phyloP scores from a whole-genome alignment of 92 coral and sea anemone species.

The Zoanthus sociatus region DNA sequence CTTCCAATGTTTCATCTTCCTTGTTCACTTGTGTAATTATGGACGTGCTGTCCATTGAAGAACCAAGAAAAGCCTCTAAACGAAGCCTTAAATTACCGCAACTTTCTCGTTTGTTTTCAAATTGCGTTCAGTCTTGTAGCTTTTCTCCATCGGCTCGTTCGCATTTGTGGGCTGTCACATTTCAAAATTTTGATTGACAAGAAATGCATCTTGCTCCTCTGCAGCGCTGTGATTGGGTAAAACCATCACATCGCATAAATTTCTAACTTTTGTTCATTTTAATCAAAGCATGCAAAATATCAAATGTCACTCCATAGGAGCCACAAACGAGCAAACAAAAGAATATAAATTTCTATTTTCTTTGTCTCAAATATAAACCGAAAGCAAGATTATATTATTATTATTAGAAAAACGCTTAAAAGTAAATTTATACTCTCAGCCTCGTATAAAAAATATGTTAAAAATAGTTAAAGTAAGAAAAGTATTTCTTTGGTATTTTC shows the following conservation, averaged over 20 bases:
- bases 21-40: constrained; percentile 98
- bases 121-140: constrained; percentile 47
- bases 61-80: constrained; percentile 27
- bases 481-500: too few species aligned
- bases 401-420: too few species aligned
- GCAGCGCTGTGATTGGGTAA: constrained; percentile 38
- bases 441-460: too few species aligned
- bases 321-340: background rate
- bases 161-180: constrained; percentile 86
- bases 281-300: background rate
- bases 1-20: constrained; percentile 92
- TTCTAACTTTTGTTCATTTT: constrained; percentile 36
- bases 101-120: constrained; percentile 48
- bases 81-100: constrained; percentile 29
- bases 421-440: too few species aligned
- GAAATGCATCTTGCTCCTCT: constrained; percentile 38
- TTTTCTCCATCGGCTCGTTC: constrained; percentile 55
- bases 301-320: constrained; percentile 18
- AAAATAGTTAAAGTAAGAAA: too few species aligned
- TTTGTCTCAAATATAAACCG: too few species aligned
- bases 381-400: too few species aligned
- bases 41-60: constrained; percentile 99
- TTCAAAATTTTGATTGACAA: constrained; percentile 83
- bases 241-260: constrained; percentile 27
- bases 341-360: background rate